These are phyloP conservation scores for Pseudochirops cupreus DNA, from an alignment of 2,797 vertebrate genomes.

Conservation along the genomic window DNA sequence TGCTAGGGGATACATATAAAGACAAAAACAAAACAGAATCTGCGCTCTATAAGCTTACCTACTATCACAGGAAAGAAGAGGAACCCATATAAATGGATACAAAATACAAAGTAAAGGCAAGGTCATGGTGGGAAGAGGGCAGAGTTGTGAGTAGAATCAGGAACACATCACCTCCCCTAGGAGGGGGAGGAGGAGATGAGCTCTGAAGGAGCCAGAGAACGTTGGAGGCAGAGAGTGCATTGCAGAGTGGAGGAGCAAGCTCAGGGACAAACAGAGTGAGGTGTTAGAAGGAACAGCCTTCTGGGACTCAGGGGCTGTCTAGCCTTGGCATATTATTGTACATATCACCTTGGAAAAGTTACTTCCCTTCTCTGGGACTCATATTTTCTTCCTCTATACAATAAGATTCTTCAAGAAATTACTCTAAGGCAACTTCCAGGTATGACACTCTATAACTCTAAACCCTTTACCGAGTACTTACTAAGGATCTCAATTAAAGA, in stretches of 20 bases:
- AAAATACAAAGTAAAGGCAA: not conserved
- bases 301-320: not conserved
- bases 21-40: not conserved
- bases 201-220: not conserved
- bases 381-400: not conserved
- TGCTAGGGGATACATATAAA: not conserved
- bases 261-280: not conserved
- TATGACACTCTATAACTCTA: not conserved
- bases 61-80: not conserved
- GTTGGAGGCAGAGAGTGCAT: not conserved
- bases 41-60: not conserved
- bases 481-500: not conserved
- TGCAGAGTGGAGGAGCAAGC: not conserved
- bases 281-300: not conserved
- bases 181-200: not conserved
- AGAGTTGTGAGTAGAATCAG: not conserved
- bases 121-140: not conserved
- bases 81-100: not conserved
- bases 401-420: not conserved
- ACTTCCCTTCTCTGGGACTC: not conserved
- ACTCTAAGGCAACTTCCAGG: not conserved
- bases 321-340: not conserved
- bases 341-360: not conserved
- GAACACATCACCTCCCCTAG: not conserved
- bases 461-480: not conserved